Conservation (phyloP, 2,888 invertebrate species). For the Philhelius pedissequus region DNA sequence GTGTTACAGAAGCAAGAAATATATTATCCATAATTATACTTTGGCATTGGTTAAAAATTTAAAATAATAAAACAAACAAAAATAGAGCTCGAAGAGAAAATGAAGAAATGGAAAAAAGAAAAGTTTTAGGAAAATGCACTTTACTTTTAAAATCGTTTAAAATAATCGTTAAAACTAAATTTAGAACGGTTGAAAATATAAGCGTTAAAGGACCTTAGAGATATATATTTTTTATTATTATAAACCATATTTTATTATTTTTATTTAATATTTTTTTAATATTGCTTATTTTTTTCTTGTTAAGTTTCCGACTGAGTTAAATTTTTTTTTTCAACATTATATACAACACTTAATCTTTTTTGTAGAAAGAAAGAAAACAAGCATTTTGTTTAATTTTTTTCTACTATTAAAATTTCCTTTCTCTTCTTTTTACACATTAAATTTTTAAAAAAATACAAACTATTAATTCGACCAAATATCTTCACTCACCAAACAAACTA, state of each 20-base stretch:
- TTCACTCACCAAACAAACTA: slow-evolving; percentile 37
- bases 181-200: slow-evolving; percentile 24
- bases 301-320: slow-evolving; percentile 24
- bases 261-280: slow-evolving; percentile 5
- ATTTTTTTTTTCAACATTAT: slow-evolving; percentile 25
- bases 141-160: not conserved
- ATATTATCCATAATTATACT: not conserved
- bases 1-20: slow-evolving; percentile 30
- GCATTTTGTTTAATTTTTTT: slow-evolving; percentile 27
- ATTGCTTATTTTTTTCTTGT: slow-evolving; percentile 9
- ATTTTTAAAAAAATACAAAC: slow-evolving; percentile 1
- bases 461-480: slow-evolving; percentile 43
- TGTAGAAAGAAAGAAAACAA: slow-evolving; percentile 11
- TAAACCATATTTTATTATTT: not conserved
- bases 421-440: slow-evolving; percentile 29
- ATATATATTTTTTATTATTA: slow-evolving; percentile 5
- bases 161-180: not conserved
- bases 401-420: slow-evolving; percentile 28
- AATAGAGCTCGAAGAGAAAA: slow-evolving; percentile 9
- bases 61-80: not conserved
- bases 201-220: slow-evolving; percentile 50
- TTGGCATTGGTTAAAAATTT: slow-evolving; percentile 59
- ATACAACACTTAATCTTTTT: slow-evolving; percentile 39
- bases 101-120: not conserved
- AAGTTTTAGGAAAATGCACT: slow-evolving; percentile 39